Percentiles rank a stretch among this genome's conserved stretches.
phyloP scores from a whole-genome alignment of 2,113 vertebrate species.

The Urocolius indicus region DNA sequence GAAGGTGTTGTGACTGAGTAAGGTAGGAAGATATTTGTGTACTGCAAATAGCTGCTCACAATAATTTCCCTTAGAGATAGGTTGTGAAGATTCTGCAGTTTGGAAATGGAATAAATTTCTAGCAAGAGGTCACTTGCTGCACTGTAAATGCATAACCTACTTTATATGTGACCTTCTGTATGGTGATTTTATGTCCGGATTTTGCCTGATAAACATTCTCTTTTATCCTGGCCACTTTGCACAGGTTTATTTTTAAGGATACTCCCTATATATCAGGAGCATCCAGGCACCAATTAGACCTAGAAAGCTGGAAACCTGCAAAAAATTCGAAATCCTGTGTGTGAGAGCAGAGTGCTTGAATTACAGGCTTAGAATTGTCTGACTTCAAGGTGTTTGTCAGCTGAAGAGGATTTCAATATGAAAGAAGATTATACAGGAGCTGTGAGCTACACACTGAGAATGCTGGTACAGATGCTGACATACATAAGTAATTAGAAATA shows the following conservation, averaged over 20 bases:
- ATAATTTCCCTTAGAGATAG: neutral
- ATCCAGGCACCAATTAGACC: neutral
- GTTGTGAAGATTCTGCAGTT: neutral
- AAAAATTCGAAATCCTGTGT: neutral
- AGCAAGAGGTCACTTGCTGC: neutral
- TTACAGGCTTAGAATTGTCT: neutral
- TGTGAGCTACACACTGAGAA: slow-evolving; percentile 5
- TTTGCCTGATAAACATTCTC: neutral
- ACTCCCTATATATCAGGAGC: neutral
- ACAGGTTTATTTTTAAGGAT: neutral
- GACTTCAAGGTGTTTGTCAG: neutral
- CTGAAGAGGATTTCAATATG: neutral
- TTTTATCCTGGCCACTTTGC: neutral
- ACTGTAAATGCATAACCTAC: neutral
- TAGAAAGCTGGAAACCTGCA: neutral
- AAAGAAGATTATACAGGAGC: neutral
- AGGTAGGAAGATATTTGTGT: neutral
- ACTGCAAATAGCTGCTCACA: neutral
- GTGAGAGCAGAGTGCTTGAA: neutral
- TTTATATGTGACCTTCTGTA: neutral
- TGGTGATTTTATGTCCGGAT: neutral
- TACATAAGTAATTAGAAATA: neutral
- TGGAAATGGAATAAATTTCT: neutral
- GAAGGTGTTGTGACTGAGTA: neutral
- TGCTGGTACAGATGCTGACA: slow-evolving; percentile 26